phyloP scores from a whole-genome alignment of 2,888 invertebrate genomes.

The Drosophila nr. medialis region DNA sequence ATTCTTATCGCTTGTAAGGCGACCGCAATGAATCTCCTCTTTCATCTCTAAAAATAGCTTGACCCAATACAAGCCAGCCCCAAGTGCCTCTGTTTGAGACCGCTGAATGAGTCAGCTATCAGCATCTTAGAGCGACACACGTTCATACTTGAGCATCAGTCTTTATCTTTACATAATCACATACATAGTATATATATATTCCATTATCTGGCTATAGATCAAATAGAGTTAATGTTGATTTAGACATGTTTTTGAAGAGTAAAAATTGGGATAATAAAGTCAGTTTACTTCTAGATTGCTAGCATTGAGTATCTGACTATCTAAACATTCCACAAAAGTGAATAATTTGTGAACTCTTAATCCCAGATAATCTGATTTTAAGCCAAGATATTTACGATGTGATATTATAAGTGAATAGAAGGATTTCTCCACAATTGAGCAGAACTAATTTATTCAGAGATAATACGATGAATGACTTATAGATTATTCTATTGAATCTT shows the following conservation, averaged over 20 bases:
- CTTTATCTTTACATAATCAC: no score
- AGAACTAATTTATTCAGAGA: not conserved
- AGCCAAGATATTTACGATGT: not conserved
- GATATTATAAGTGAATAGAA: not conserved
- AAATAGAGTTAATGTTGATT: not conserved
- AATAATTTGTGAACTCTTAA: no score
- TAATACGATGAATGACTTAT: not conserved
- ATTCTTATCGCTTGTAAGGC: no score
- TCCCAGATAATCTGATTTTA: not conserved
- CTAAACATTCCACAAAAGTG: no score
- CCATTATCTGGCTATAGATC: not conserved
- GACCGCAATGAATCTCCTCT: no score
- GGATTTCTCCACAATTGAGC: not conserved
- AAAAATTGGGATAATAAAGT: not conserved
- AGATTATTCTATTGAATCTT: not conserved
- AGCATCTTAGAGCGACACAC: no score
- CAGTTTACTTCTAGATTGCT: not conserved
- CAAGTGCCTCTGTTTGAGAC: no score
- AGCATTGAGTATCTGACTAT: not conserved
- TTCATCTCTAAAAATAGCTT: no score
- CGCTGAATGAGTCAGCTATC: no score
- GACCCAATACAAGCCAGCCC: no score
- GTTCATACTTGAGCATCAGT: no score
- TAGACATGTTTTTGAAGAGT: not conserved
- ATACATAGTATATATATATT: not conserved